Conservation (phyloP, 2,797 vertebrate genomes). For the Gobio occitaniae region DNA sequence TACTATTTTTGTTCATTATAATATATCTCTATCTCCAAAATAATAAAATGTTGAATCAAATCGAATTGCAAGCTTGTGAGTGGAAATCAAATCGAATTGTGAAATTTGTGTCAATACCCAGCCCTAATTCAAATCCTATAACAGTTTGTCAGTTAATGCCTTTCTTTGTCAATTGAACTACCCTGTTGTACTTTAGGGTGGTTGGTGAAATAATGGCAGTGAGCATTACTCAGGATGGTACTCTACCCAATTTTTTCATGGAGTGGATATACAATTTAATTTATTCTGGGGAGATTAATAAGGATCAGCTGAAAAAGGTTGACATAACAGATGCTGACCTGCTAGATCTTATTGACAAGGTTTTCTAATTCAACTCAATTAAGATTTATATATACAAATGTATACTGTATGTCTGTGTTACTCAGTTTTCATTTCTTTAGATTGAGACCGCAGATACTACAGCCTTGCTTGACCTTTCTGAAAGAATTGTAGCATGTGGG, state of each 20-base stretch:
- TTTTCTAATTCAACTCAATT: slow-evolving; percentile 3
- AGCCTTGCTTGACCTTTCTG: background rate
- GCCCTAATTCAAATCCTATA: no score
- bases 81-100: no score
- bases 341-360: background rate
- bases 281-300: background rate
- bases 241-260: background rate
- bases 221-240: background rate
- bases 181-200: background rate
- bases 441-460: background rate
- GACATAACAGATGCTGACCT: background rate
- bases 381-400: background rate
- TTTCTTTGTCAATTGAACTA: background rate
- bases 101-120: no score
- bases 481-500: background rate
- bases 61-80: no score
- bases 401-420: background rate
- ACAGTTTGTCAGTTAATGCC: no score
- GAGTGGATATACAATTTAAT: background rate
- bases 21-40: no score
- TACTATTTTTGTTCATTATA: no score
- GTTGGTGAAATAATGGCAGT: slow-evolving; percentile 15
- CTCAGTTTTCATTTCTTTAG: background rate
- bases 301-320: background rate
- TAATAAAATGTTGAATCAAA: no score